Conservation (phyloP, 2,113 vertebrate genomes). For the Lanius ludovicianus region DNA sequence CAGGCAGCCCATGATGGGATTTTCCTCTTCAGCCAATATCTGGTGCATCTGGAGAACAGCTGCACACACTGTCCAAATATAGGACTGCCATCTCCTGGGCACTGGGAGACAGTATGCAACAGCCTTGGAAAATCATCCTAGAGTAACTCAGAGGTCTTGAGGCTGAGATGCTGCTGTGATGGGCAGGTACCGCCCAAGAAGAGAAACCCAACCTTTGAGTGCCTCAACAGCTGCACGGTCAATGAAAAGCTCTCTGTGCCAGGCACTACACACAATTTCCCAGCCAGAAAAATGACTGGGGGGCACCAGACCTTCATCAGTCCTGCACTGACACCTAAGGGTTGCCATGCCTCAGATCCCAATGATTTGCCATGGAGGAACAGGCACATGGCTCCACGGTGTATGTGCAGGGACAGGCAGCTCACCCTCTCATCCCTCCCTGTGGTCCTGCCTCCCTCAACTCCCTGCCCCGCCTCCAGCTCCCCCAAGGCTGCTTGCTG, state of each 20-base stretch:
- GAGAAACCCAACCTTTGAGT: neutral
- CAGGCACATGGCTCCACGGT: accelerated
- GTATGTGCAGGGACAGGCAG: neutral
- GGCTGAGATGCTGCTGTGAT: accelerated
- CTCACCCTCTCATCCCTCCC: neutral
- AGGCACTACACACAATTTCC: neutral
- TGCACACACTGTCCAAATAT: neutral
- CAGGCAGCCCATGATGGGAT: neutral
- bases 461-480: neutral
- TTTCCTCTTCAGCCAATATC: neutral
- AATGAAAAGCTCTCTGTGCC: neutral
- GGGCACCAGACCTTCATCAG: neutral
- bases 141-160: neutral
- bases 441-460: neutral
- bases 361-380: neutral
- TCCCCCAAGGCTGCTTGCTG: neutral
- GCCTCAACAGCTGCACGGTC: neutral
- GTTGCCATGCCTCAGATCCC: neutral
- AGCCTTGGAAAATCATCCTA: neutral
- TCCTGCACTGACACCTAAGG: accelerated
- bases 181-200: neutral
- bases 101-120: neutral
- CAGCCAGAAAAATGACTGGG: neutral
- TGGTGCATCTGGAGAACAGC: accelerated
- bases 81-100: conserved; percentile 40